Conservation (phyloP, 2,888 invertebrate genomes). For the Drosophila neutralis region DNA sequence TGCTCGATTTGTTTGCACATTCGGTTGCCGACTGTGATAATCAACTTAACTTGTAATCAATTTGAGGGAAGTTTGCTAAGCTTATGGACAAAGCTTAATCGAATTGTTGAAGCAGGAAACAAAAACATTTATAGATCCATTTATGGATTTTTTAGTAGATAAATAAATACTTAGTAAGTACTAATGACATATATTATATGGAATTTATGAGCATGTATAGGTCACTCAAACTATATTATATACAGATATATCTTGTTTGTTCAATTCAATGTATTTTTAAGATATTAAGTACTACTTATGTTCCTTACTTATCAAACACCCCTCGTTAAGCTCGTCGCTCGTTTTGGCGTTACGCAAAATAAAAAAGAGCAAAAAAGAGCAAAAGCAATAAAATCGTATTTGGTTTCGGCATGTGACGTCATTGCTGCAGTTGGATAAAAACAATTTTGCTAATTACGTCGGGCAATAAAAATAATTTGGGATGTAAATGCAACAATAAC, state of each 20-base stretch:
- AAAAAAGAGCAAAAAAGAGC: background rate
- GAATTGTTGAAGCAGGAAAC: background rate
- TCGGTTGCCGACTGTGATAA: background rate
- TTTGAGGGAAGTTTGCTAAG: slow-evolving; percentile 6
- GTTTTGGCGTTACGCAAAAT: slow-evolving; percentile 6
- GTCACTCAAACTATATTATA: background rate
- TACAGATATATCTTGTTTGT: background rate
- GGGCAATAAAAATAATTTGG: slow-evolving; percentile 48
- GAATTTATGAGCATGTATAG: background rate
- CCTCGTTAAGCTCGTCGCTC: slow-evolving; percentile 20
- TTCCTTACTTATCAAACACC: background rate
- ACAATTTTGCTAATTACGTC: slow-evolving; percentile 55
- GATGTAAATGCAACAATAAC: slow-evolving; percentile 52
- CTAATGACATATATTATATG: background rate
- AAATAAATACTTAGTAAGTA: background rate
- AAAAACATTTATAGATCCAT: background rate
- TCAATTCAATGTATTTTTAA: background rate
- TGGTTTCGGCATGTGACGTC: slow-evolving; percentile 53
- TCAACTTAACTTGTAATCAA: background rate
- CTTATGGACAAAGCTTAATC: background rate
- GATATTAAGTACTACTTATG: background rate
- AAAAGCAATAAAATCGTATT: slow-evolving; percentile 31
- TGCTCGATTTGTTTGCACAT: background rate
- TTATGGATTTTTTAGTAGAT: background rate
- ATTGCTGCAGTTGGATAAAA: slow-evolving; percentile 51